Base-by-base conservation (phyloP, 2,113 vertebrate species). In the Corydoras sp. region DNA sequence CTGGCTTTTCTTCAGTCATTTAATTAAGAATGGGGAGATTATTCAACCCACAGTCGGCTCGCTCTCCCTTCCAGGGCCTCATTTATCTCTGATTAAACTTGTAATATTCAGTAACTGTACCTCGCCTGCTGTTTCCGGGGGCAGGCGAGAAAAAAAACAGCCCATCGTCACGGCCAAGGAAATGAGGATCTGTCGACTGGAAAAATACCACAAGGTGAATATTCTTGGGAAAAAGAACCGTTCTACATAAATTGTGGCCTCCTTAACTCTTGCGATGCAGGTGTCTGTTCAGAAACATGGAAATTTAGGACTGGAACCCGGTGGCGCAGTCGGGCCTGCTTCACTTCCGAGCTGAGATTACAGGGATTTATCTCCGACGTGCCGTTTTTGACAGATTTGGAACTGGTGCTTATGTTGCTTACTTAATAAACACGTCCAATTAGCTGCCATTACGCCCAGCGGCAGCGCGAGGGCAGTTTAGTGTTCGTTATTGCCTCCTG, bases 1-100 rank as follows among this genome's bases (percentile, higher is more conserved):
- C 77, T 81, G 81, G 77, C 79, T 78, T 82, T 82, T 80, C 79
- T 81, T 83, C 81, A 81, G 78, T 81, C 79, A 80, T 83, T 83
- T 83, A 83, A 81, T 83, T 81, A 83, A 83, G 81, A 78, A 76
- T 59, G 66, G 77, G 58, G 79, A 77, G 79, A 81, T 83, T 83
- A 79, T 80, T 83, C 73, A 78, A 72, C 65, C 77, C 67, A 12
- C 30, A 77, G 77, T 83, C 79, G 72, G 65, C 77, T 76, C 55
- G 62, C 62, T 73, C 75, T 76, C 63, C 79, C 75, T 78, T 76
- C 81, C 72, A 65, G 77, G 51, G 54, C 49, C 73, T 79, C 77
- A 74, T 81, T 77, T 79, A 78, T 79, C 77, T 74, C 77, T 79
- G 81, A 83, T 83, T 83, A 83, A 81, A 81, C 73, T 81, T 73